Conservation (phyloP, 2,888 invertebrate genomes). For the Conops quadrifasciatus region DNA sequence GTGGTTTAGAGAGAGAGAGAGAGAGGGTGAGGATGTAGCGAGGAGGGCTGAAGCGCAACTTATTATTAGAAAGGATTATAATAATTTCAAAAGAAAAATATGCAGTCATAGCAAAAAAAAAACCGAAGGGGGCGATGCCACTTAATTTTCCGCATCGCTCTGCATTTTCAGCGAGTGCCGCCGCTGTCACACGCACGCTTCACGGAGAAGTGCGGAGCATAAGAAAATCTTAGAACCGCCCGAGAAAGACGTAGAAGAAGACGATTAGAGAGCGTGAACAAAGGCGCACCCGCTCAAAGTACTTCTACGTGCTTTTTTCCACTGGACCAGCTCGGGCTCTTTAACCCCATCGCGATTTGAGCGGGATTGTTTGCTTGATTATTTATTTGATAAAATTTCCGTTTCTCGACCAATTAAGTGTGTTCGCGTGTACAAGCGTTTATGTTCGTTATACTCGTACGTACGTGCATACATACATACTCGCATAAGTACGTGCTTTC, state of each 20-base stretch:
- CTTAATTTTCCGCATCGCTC: neutral
- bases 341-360: neutral
- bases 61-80: too few relatives aligned
- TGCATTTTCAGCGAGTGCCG: neutral
- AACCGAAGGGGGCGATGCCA: neutral
- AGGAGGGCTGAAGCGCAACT: too few relatives aligned
- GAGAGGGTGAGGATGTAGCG: too few relatives aligned
- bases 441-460: too few relatives aligned
- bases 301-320: constrained; percentile 25
- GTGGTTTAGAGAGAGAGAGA: too few relatives aligned
- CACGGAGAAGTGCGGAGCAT: neutral
- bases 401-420: constrained; percentile 19
- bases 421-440: neutral
- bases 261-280: constrained; percentile 4
- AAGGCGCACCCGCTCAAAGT: constrained; percentile 5
- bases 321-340: constrained; percentile 4
- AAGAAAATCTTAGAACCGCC: too few relatives aligned
- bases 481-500: neutral
- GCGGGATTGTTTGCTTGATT: constrained; percentile 9
- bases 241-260: neutral
- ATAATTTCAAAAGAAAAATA: too few relatives aligned
- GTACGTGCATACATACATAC: neutral
- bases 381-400: constrained; percentile 24
- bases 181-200: constrained; percentile 7
- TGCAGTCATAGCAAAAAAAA: neutral